Evolutionary conservation across 2,113 vertebrate species (phyloP).

Genomic region (Grammomys dolichurus): DNA sequence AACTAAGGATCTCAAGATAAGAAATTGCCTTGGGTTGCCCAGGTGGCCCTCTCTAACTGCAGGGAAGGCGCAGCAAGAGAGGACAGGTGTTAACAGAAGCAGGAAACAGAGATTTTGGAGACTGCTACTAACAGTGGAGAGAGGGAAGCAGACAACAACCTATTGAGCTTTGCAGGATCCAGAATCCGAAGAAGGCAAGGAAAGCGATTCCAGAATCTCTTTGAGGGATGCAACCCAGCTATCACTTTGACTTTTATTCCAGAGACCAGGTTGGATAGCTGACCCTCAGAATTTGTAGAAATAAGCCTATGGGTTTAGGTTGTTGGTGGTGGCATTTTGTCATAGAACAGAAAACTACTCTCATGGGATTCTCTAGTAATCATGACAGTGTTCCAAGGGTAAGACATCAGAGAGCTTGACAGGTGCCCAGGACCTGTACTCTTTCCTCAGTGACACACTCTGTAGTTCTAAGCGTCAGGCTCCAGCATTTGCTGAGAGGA

Average conservation of each 20-base stretch:
- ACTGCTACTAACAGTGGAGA: not conserved
- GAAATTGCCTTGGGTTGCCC: not conserved
- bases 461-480: not conserved
- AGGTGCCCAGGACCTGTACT: not conserved
- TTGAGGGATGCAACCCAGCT: not conserved
- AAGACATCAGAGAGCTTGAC: not conserved
- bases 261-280: not conserved
- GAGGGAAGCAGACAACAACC: accelerated
- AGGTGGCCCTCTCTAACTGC: not conserved
- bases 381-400: accelerated
- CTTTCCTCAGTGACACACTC: not conserved
- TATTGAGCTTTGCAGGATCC: not conserved
- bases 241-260: not conserved
- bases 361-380: not conserved
- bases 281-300: not conserved
- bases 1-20: not conserved
- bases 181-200: not conserved
- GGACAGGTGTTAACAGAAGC: not conserved
- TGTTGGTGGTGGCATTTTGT: not conserved
- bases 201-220: not conserved
- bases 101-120: not conserved
- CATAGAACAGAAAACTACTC: not conserved
- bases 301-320: not conserved
- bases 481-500: not conserved
- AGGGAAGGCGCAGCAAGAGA: not conserved